Evolutionary conservation across 2,797 vertebrate species (phyloP), one percentile per base, ranked within the genome.

Genomic region (Eospalax fontanierii): DNA sequence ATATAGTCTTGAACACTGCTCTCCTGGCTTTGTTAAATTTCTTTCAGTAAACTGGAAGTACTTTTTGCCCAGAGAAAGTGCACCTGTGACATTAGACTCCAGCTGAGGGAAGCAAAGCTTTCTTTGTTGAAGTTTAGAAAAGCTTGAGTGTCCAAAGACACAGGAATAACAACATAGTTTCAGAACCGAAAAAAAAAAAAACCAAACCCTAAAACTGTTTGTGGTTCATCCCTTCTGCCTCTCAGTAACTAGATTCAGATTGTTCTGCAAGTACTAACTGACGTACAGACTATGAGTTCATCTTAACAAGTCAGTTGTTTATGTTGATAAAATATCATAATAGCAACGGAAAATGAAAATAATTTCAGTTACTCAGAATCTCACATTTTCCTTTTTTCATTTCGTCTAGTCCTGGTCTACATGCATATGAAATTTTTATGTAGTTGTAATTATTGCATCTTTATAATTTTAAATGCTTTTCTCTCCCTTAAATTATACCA

Each of bases 381-480:
- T 90, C 68, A 79, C 65, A 74, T 96, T 96, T 88, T 93, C 82
- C 83, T 93, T 88, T 95, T 80, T 82, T 70, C 9, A 0, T 83
- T 89, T 94, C 61, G 50, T 61, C 92, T 68, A 43, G 28, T 68
- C 61, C 68, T 50, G 78, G 16, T 85, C 95, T 94, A 6, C 65
- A 35, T 30, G 91, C 26, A 18, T 79, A 88, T 89, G 78, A 92
- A 96, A 86, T 91, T 96, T 94, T 87, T 96, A 91, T 91, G 30
- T 81, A 50, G 28, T 90, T 94, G 59, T 92, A 95, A 96, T 97
- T 93, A 97, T 87, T 89, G n/a, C 89, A 75, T 89, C 91, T 95
- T 96, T 94, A 87, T 90, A 81, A 94, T 87, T 97, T 93, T 95
- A 87, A 95, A 63, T 95, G 75, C 65, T 85, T 95, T 91, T 81